Percentiles rank a stretch among this genome's conserved stretches.
Conservation (phyloP, 2,888 invertebrate genomes). For the Eupelmus urozonus region DNA sequence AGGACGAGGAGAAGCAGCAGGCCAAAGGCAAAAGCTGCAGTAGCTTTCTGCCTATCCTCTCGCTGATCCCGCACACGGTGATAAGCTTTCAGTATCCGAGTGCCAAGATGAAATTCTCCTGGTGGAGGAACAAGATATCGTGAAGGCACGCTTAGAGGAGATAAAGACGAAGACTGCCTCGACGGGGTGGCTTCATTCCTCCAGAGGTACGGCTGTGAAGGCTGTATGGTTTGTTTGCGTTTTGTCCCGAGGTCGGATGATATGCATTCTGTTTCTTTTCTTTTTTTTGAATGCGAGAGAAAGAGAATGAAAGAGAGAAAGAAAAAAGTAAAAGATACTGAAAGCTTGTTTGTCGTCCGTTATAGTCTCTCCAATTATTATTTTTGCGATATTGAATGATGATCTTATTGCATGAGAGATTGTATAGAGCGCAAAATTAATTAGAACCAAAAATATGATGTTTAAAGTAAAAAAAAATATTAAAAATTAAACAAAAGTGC, state of each 20-base stretch:
- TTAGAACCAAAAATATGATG: not conserved
- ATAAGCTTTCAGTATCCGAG: constrained; percentile 75
- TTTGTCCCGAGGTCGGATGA: constrained; percentile 34
- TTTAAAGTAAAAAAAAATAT: not conserved
- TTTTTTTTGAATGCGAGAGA: constrained; percentile 16
- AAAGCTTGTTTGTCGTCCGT: constrained; percentile 9
- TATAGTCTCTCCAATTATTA: not conserved
- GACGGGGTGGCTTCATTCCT: constrained; percentile 54
- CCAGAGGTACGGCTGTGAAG: constrained; percentile 49
- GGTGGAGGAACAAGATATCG: constrained; percentile 84
- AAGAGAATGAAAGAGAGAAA: not conserved
- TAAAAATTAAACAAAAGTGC: constrained; percentile 1
- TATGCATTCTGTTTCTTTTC: constrained; percentile 27
- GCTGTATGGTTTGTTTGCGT: constrained; percentile 40
- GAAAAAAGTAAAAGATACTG: too few relatives aligned
- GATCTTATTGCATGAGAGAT: constrained; percentile 27
- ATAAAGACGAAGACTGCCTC: constrained; percentile 52
- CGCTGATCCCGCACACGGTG: constrained; percentile 73
- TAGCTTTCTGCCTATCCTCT: constrained; percentile 73
- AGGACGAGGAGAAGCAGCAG: constrained; percentile 64
- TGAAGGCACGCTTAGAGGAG: constrained; percentile 78
- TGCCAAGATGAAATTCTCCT: constrained; percentile 81
- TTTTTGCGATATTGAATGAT: constrained; percentile 1
- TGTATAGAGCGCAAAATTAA: constrained; percentile 4
- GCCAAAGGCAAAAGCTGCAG: constrained; percentile 67